A percentile compares a stretch with the other conserved stretches of the same genome.
phyloP scores from a whole-genome alignment of 2,797 vertebrate genomes.

The Podargus strigoides region DNA sequence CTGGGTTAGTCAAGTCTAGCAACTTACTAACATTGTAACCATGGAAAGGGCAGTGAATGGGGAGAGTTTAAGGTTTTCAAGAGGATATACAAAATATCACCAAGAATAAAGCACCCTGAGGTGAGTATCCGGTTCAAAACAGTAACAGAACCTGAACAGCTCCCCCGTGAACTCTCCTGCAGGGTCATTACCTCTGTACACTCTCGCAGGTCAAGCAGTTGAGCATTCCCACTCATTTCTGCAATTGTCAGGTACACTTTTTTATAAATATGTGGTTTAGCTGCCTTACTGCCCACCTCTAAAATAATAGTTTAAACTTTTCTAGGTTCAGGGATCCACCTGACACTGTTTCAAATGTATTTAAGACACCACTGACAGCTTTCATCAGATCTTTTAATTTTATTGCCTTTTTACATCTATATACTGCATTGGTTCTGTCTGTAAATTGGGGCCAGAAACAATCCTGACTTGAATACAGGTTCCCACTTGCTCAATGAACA shows the following conservation, averaged over 20 bases:
- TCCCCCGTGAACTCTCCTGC: background rate
- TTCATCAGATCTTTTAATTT: background rate
- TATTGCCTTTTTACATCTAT: background rate
- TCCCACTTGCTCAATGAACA: background rate
- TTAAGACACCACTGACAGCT: background rate
- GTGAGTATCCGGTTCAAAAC: background rate
- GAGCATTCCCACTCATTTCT: background rate
- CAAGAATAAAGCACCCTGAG: background rate
- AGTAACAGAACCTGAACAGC: background rate
- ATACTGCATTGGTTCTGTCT: background rate
- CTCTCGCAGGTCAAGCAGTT: background rate
- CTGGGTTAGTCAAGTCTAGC: background rate
- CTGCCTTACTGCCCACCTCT: background rate
- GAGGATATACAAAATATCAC: background rate
- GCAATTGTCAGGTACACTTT: background rate
- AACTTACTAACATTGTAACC: background rate
- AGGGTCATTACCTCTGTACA: background rate
- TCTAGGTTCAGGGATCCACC: background rate
- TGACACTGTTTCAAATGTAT: background rate
- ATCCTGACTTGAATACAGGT: background rate
- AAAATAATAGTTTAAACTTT: background rate
- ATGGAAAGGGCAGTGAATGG: background rate
- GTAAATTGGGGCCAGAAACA: background rate
- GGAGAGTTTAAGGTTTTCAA: background rate
- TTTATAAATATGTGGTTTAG: background rate